phyloP scores from a whole-genome alignment of 1,140 invertebrate species.

The Cyclargus thomasi region DNA sequence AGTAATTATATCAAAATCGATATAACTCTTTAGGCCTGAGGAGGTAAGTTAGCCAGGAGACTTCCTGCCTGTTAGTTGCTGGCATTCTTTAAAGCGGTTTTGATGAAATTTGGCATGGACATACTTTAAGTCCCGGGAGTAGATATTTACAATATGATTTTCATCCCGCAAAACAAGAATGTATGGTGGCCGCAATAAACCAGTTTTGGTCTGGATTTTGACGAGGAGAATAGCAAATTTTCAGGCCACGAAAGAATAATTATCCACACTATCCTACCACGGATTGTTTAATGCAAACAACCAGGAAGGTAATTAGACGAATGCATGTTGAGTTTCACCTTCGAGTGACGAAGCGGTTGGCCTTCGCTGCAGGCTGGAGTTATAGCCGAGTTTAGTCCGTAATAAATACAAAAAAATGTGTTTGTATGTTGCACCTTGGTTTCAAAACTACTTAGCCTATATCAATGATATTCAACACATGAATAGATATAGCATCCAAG shows the following conservation, averaged over 20 bases:
- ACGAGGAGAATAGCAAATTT: no score
- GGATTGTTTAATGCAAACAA: conserved; percentile 4
- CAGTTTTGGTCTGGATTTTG: no score
- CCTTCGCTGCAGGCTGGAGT: conserved; percentile 35
- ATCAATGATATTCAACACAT: not conserved
- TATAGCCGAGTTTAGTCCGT: conserved; percentile 29
- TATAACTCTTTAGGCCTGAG: no score
- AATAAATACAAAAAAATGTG: not conserved
- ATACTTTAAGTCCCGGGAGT: no score
- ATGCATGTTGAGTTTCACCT: conserved; percentile 26
- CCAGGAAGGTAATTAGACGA: conserved; percentile 21
- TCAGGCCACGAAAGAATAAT: not conserved
- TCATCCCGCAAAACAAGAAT: no score
- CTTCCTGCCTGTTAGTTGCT: no score
- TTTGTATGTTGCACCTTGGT: not conserved
- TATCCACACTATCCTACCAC: not conserved
- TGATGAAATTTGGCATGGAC: no score
- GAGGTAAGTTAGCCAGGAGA: no score
- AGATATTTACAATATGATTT: no score
- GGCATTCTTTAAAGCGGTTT: no score
- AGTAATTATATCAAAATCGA: no score
- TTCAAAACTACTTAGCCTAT: not conserved
- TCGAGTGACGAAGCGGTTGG: conserved; percentile 33
- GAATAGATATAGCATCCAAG: not conserved
- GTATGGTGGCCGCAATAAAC: no score